A percentile compares a stretch with the other conserved stretches of the same genome.
phyloP scores from a whole-genome alignment of 2,888 invertebrate genomes.

The Hyposoter didymator region DNA sequence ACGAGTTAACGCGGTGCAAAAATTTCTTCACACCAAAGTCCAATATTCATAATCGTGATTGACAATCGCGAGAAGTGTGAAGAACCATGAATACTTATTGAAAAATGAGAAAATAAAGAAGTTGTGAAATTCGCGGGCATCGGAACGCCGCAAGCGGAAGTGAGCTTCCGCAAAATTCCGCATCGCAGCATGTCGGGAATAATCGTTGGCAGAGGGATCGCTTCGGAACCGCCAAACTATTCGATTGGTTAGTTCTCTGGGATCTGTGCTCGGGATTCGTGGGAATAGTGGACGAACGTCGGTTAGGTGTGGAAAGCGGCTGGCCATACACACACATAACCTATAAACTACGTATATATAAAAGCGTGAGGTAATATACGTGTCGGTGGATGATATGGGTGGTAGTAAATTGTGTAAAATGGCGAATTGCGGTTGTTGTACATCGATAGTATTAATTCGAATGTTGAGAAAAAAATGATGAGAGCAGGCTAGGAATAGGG shows the following conservation, averaged over 20 bases:
- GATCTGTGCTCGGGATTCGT: not conserved
- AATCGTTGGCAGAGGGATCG: not conserved
- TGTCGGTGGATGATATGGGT: conserved; percentile 14
- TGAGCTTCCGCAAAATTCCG: conserved; percentile 9
- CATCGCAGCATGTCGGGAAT: not conserved
- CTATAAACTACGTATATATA: conserved; percentile 1
- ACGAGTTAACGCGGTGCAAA: not conserved
- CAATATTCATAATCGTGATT: not conserved
- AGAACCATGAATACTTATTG: not conserved
- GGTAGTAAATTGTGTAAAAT: conserved; percentile 64
- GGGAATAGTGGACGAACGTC: not conserved
- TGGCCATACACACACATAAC: conserved; percentile 9
- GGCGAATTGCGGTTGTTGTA: conserved; percentile 80
- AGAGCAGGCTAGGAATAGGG: conserved; percentile 47
- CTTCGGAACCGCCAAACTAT: conserved; percentile 35
- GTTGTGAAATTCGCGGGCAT: conserved; percentile 2
- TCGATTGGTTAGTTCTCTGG: conserved; percentile 16
- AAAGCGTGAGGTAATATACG: conserved; percentile 5
- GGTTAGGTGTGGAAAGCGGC: conserved; percentile 7
- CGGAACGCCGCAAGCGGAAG: conserved; percentile 23
- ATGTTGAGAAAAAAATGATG: conserved; percentile 45
- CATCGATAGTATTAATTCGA: conserved; percentile 67
- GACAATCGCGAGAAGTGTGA: not conserved
- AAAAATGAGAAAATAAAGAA: not conserved
- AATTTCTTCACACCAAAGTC: not conserved